Conservation (phyloP, 2,113 vertebrate species). For the Saimiri boliviensis region DNA sequence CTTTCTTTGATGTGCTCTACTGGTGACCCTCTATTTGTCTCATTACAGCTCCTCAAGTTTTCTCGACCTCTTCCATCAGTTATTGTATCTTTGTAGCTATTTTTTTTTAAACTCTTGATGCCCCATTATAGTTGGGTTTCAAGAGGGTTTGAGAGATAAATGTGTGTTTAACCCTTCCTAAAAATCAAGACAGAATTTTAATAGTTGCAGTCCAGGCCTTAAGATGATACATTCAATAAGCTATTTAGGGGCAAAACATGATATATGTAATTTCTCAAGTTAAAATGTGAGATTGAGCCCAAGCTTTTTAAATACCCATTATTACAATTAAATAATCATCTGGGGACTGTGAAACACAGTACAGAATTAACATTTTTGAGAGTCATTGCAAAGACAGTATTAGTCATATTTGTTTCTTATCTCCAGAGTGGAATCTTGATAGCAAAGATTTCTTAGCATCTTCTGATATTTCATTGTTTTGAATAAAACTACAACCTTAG, state of each 20-base stretch:
- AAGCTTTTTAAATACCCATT: not conserved
- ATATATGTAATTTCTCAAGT: not conserved
- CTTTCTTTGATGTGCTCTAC: not conserved
- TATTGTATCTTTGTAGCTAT: not conserved
- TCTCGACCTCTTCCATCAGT: not conserved
- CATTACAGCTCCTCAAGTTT: not conserved
- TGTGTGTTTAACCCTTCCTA: not conserved
- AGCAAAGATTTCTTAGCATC: conserved; percentile 48
- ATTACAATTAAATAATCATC: conserved; percentile 60
- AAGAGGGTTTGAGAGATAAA: not conserved
- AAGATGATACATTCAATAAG: not conserved
- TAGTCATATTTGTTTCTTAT: conserved; percentile 33
- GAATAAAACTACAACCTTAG: conserved; percentile 83
- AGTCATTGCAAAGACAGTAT: conserved; percentile 36
- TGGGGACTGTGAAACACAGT: not conserved
- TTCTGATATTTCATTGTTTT: conserved; percentile 73
- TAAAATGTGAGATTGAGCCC: not conserved
- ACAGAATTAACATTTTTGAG: conserved; percentile 30
- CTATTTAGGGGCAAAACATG: not conserved
- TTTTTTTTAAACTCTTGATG: not conserved
- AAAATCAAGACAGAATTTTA: conserved; percentile 11
- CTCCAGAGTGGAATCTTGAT: not conserved
- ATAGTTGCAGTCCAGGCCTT: not conserved
- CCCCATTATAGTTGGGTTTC: not conserved
- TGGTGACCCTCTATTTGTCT: not conserved